phyloP scores from a whole-genome alignment of 2,888 invertebrate genomes.

The Anticlea derivata region DNA sequence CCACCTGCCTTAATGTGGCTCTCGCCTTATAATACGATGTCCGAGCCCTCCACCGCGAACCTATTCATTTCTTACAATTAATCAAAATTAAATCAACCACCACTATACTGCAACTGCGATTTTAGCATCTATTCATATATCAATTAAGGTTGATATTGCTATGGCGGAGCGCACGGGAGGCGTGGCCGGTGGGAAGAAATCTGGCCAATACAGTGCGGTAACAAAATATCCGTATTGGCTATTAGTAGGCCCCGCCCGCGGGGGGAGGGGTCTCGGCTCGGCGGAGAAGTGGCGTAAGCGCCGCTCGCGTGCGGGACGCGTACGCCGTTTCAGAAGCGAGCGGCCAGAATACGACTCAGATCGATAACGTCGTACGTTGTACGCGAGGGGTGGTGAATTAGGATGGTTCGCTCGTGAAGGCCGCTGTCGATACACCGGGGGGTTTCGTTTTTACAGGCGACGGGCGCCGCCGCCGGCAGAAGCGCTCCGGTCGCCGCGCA shows the following conservation, averaged over 20 bases:
- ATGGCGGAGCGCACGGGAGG: constrained; percentile 54
- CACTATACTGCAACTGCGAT: constrained; percentile 41
- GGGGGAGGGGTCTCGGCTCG: constrained; percentile 44
- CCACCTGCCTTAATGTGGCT: constrained; percentile 37
- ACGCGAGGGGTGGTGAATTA: constrained; percentile 53
- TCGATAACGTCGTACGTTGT: constrained; percentile 49
- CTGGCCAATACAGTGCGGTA: constrained; percentile 86
- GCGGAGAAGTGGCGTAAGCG: constrained; percentile 45
- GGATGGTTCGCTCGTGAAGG: constrained; percentile 53
- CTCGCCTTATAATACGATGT: constrained; percentile 27
- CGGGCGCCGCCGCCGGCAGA: constrained; percentile 67
- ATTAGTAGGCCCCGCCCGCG: constrained; percentile 80
- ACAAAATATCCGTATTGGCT: constrained; percentile 85
- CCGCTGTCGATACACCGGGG: constrained; percentile 41
- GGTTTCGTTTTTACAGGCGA: constrained; percentile 57
- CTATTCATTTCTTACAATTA: constrained; percentile 82
- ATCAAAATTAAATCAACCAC: constrained; percentile 80
- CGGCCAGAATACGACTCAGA: constrained; percentile 29
- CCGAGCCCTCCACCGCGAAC: constrained; percentile 45
- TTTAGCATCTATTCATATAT: constrained; percentile 50
- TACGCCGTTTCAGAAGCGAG: constrained; percentile 42
- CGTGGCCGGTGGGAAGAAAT: constrained; percentile 79
- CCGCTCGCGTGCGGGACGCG: constrained; percentile 29
- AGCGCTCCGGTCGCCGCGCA: constrained; percentile 74
- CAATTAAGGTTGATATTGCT: constrained; percentile 51